Evolutionary conservation across 1,140 invertebrate species (phyloP).

Genomic region (Danaus plexippus): DNA sequence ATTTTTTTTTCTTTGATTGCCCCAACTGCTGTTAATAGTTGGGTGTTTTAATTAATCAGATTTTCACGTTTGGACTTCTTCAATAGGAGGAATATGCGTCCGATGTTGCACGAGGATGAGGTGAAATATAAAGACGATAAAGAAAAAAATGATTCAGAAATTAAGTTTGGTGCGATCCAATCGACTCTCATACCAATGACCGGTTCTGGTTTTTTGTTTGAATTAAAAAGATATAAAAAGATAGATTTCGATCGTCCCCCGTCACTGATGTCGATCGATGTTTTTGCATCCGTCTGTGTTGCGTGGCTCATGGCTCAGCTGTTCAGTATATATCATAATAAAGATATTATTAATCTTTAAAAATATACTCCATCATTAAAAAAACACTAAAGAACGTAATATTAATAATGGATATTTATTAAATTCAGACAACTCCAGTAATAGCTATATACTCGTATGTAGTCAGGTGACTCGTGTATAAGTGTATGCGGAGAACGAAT

Average conservation of each 20-base stretch:
- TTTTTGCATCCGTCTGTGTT: constrained; percentile 35
- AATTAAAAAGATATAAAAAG: constrained; percentile 30
- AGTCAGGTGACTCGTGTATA: background rate
- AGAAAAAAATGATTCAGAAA: too few species aligned
- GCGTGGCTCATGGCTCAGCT: too few species aligned
- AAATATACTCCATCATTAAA: background rate
- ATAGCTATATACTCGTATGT: constrained; percentile 5
- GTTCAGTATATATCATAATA: too few species aligned
- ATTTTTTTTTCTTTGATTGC: constrained; percentile 3
- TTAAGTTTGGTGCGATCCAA: constrained; percentile 43
- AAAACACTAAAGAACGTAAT: too few species aligned
- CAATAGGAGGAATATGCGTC: too few species aligned
- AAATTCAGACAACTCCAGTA: too few species aligned
- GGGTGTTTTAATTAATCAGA: too few species aligned
- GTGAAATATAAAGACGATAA: too few species aligned
- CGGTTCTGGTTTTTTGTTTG: constrained; percentile 40
- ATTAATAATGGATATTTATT: too few species aligned
- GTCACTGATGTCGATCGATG: constrained; percentile 34
- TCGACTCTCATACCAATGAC: constrained; percentile 50
- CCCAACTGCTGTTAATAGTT: too few species aligned
- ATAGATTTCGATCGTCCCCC: constrained; percentile 28
- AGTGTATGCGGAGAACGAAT: constrained; percentile 32
- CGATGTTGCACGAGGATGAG: too few species aligned
- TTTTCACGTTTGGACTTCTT: too few species aligned
- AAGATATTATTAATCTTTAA: background rate